Base-by-base conservation (phyloP, 2,113 vertebrate species). In the Notothenia rossii region DNA sequence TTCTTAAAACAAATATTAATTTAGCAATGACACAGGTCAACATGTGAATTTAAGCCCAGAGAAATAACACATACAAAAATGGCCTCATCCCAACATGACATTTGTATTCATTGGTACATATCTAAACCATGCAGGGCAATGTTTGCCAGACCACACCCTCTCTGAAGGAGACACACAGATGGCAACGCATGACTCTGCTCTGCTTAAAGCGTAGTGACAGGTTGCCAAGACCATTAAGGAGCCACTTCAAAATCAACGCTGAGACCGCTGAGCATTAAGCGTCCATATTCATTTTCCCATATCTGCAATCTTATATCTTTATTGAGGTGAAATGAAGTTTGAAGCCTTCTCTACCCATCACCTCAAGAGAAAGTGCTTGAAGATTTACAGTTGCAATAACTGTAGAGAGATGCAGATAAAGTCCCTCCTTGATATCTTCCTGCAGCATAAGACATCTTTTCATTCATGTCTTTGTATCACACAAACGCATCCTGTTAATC, bases 401-500 rank as follows among this genome's bases (percentile, higher is more conserved):
- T 11, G 72, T 1, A 9, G 3, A 43, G 54, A 79, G 25, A 58
- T 6, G 36, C 46, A 11, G n/a, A 70, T 10, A 17, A 13, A 80
- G 46, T 40, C 43, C 43, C 20, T 33, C 13, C 33, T 49, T 1
- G 0, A 15, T 61, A 4, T 71, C 59, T 56, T 67, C 18, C 22
- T 56, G 29, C 49, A 65, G 14, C 29, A 69, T 4, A 48, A 17
- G 4, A 56, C 18, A 0, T 55, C 12, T 49, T 75, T 85, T 83
- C 55, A 89, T 90, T 88, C 70, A 88, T 58, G 50, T 11, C 22
- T 76, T 40, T 40, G 36, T 25, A 43, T 61, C 70, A 70, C 33
- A 55, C 61, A 49, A 70, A 64, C 6, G 1, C 89, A 92, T 93
- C 91, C 89, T 92, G 91, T 81, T 89, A 72, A 91, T 86, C 56